Evolutionary conservation across 2,888 invertebrate species (phyloP), one percentile per base, ranked within the genome.

Genomic region (Meandrusa payeni): DNA sequence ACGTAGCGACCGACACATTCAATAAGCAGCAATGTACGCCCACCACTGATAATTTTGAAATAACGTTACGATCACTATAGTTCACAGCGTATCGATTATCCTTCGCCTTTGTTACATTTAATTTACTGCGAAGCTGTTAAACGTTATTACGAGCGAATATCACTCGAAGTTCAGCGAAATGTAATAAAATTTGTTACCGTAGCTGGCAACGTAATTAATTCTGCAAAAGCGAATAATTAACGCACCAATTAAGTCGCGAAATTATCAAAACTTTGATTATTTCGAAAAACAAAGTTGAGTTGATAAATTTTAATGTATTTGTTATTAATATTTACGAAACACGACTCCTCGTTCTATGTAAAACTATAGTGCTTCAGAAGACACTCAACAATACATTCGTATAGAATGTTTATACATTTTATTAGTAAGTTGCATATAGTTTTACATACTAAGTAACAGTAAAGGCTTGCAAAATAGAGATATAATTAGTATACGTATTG

Each of bases 191-290:
- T 28, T 6, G 33, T 33, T 34, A 10, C 39, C 28, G 26, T 32
- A 31, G 17, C 31, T 24, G 38, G 33, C 13, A 17, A n/a, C 22
- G 37, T 39, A 33, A 45, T 45, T 33, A 39, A 45, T 45, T 28
- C 23, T 15, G 27, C 24, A 26, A 45, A 45, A 45, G 39, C 22
- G 33, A 39, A 39, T 44, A 44, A 45, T 45, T 28, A 39, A 34
- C 15, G 44, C 28, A 22, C 17, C 33, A 45, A 39, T 45, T 33
- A 39, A 34, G 22, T 39, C 11, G 15, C 23, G 24, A 45, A 39
- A 39, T 45, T 39, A 17, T 45, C 26, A 43, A n/a, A 43, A 45
- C 33, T 39, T 45, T 45, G 38, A 33, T 44, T 33, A 26, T 33
- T 11, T 38, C 41, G 15, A 38, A 27, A 13, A 28, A 26, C 19